Conservation (phyloP, 2,797 vertebrate species). For the Peromyscus melanophrys region DNA sequence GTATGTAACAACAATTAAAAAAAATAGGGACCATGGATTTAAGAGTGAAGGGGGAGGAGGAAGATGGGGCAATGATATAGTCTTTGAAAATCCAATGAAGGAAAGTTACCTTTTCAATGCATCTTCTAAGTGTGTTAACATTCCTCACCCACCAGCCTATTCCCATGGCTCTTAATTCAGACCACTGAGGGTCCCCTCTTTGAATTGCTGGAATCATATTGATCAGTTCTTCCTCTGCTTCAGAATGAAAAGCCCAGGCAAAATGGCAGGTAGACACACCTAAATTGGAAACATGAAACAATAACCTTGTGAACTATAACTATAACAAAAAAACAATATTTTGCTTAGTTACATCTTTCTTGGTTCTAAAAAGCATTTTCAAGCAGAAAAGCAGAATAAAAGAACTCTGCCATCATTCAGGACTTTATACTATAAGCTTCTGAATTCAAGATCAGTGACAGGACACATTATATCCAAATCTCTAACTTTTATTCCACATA, state of each 20-base stretch:
- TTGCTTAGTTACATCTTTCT: neutral
- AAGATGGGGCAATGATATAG: neutral
- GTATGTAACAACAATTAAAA: neutral
- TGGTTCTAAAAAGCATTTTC: conserved; percentile 51
- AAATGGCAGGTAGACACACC: conserved; percentile 99
- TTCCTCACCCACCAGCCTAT: conserved; percentile 99
- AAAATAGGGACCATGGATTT: neutral
- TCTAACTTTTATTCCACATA: conserved; percentile 4
- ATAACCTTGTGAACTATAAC: neutral
- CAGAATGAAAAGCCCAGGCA: conserved; percentile 99
- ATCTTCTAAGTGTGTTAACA: conserved; percentile 97
- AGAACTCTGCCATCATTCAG: conserved; percentile 44
- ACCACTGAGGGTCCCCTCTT: conserved; percentile 98
- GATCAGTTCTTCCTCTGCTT: conserved; percentile 98
- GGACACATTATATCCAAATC: conserved; percentile 11
- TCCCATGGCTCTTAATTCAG: conserved; percentile 96
- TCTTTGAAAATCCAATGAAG: neutral
- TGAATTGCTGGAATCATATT: conserved; percentile 99
- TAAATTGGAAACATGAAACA: conserved; percentile 83
- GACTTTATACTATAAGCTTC: conserved; percentile 32
- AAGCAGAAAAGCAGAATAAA: conserved; percentile 26
- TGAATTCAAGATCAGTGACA: conserved; percentile 33
- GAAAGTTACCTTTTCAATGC: conserved; percentile 97
- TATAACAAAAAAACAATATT: conserved; percentile 3
- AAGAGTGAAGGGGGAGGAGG: neutral